Base-by-base conservation (phyloP, 2,797 vertebrate genomes). In the Poeciliopsis presidionis region DNA sequence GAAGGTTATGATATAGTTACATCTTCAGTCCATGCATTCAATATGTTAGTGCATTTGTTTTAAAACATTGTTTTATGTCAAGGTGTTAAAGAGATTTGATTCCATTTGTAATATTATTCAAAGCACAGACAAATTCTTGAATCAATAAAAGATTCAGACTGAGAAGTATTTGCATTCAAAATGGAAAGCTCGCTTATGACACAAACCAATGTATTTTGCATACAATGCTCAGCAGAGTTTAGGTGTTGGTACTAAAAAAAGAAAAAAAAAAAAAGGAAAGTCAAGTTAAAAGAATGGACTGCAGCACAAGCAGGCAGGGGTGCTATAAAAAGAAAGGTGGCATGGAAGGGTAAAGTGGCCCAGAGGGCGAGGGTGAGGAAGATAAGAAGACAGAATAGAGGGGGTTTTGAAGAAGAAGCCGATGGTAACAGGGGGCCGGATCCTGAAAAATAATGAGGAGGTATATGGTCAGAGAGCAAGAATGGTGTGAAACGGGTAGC, bases 361-460 rank as follows among this genome's bases (percentile, higher is more conserved):
- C 84, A 71, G 30, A 49, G 70, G 87, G 87, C 65, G 41, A 78
- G 43, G 12, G 9, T 82, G 87, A 14, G 9, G 81, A 86, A 88
- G 74, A 87, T 47, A 59, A 81, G 81, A 86, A 73, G 77, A 88
- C 80, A 83, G 73, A 70, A 81, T 78, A 72, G 82, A 86, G 73
- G 49, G 49, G 25, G 43, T 53, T 84, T 46, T 47, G n/a, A 77
- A 76, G 78, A 88, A 47, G 41, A 72, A 86, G 77, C 88, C 82
- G 78, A 49, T 86, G 75, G 88, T 82, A 77, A 78, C 77, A 80
- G 49, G 88, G 86, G 55, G 59, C 69, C 80, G 74, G 61, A 76
- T 88, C 84, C 81, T 76, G 84, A 86, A 85, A 89, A 84, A 88
- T 93, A 92, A 91, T 82, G 85, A 87, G 79, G 82, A 83, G 83